phyloP scores from a whole-genome alignment of 2,888 invertebrate genomes.

The Teleogryllus oceanicus region DNA sequence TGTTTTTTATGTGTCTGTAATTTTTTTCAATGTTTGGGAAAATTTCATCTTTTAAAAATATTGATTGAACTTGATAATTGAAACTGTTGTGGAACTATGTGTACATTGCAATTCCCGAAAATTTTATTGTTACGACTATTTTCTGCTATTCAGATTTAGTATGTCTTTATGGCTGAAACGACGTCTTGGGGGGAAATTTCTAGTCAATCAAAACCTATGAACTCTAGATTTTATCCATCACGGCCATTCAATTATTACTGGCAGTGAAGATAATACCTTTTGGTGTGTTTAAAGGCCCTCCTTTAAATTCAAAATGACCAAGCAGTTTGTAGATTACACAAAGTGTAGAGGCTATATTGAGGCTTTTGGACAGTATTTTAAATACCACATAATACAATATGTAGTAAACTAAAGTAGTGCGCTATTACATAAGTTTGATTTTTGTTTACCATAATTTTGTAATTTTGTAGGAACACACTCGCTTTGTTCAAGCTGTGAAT shows the following conservation, averaged over 20 bases:
- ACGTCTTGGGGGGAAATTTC: constrained; percentile 95
- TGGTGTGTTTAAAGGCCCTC: constrained; percentile 94
- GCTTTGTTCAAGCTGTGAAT: constrained; percentile 94
- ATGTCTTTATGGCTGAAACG: constrained; percentile 97
- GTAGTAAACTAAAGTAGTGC: not conserved
- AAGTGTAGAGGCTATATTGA: not conserved
- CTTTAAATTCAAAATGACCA: constrained; percentile 92
- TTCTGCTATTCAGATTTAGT: constrained; percentile 64
- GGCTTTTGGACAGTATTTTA: not conserved
- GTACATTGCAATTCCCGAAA: not conserved
- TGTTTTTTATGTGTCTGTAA: not conserved
- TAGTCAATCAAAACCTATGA: constrained; percentile 90
- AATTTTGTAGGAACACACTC: constrained; percentile 48
- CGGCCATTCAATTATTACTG: constrained; percentile 92
- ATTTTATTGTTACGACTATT: constrained; percentile 20
- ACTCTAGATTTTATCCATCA: constrained; percentile 87
- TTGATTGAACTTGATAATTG: no score
- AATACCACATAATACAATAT: not conserved
- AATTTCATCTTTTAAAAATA: not conserved
- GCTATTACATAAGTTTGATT: not conserved
- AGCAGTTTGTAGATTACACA: constrained; percentile 55
- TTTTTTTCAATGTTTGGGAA: not conserved
- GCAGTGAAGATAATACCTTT: constrained; percentile 95
- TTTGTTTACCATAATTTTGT: not conserved
- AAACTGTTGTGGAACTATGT: no score